These are phyloP conservation scores for Nyctereutes procyonoides DNA, from an alignment of 2,113 vertebrate species.

Conservation along the genomic window DNA sequence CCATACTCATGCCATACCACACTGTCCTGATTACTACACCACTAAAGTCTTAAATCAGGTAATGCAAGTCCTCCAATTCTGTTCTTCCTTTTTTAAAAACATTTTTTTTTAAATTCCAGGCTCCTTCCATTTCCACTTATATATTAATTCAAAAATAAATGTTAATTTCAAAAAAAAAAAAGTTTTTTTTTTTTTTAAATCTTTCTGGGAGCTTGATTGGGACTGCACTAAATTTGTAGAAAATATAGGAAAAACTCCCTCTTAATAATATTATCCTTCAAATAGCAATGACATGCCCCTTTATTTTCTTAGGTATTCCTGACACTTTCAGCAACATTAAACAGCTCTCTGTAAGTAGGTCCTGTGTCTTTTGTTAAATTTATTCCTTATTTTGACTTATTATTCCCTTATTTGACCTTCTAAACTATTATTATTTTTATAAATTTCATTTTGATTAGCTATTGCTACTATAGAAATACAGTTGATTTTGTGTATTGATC, in stretches of 20 bases:
- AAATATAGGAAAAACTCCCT: not conserved
- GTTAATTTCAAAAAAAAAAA: not conserved
- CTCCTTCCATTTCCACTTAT: not conserved
- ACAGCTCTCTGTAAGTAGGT: not conserved
- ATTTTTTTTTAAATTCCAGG: not conserved
- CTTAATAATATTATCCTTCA: not conserved
- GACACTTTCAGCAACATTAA: constrained; percentile 17
- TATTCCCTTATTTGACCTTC: not conserved
- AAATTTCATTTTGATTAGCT: not conserved
- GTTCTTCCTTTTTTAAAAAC: constrained; percentile 2
- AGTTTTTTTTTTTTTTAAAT: not conserved
- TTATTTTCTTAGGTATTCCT: not conserved
- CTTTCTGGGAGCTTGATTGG: not conserved
- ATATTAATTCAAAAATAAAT: not conserved
- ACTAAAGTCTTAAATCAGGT: not conserved
- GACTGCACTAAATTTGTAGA: not conserved
- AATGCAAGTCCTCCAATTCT: not conserved
- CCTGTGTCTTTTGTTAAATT: not conserved
- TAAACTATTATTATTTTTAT: not conserved
- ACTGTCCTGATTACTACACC: not conserved
- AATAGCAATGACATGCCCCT: not conserved
- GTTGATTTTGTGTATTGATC: not conserved
- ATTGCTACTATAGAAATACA: not conserved
- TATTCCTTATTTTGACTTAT: not conserved
- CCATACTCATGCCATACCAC: not conserved